Percentiles rank a stretch among this genome's conserved stretches.
phyloP scores from a whole-genome alignment of 2,797 vertebrate genomes.

The Periophthalmus magnuspinnatus region DNA sequence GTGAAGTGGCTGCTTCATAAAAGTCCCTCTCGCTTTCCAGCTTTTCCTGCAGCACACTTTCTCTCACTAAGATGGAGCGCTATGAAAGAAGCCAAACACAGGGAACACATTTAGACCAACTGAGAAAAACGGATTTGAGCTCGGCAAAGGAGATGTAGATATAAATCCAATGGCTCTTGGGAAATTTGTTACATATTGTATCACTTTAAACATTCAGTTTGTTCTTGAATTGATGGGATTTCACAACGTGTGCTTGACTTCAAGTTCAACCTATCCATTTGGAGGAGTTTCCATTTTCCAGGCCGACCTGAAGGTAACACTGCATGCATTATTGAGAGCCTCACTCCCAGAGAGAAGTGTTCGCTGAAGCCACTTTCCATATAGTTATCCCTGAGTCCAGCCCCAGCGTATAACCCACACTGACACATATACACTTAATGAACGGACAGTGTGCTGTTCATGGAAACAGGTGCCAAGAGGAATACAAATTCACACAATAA shows the following conservation, averaged over 20 bases:
- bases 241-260: slow-evolving; percentile 18
- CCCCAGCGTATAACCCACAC: slow-evolving; percentile 12
- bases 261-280: slow-evolving; percentile 28
- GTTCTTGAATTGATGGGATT: slow-evolving; percentile 20
- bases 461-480: slow-evolving; percentile 43
- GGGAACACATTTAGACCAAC: slow-evolving; percentile 34
- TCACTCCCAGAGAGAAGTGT: slow-evolving; percentile 16
- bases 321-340: slow-evolving; percentile 29
- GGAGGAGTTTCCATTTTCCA: slow-evolving; percentile 35
- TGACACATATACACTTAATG: slow-evolving; percentile 22
- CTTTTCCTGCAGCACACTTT: slow-evolving; percentile 43
- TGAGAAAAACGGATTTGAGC: slow-evolving; percentile 38
- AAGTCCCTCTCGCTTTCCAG: slow-evolving; percentile 64
- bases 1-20: slow-evolving; percentile 60
- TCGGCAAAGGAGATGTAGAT: slow-evolving; percentile 35
- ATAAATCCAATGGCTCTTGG: slow-evolving; percentile 30
- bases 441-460: slow-evolving; percentile 30
- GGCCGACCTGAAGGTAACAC: slow-evolving; percentile 32
- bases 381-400: slow-evolving; percentile 14
- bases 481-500: slow-evolving; percentile 43
- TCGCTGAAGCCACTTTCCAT: slow-evolving; percentile 16
- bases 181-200: slow-evolving; percentile 37
- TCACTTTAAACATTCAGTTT: slow-evolving; percentile 13
- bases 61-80: slow-evolving; percentile 40
- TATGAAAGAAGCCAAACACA: slow-evolving; percentile 56